Base-by-base conservation (phyloP, 2,797 vertebrate species). In the Amazonetta brasiliensis region DNA sequence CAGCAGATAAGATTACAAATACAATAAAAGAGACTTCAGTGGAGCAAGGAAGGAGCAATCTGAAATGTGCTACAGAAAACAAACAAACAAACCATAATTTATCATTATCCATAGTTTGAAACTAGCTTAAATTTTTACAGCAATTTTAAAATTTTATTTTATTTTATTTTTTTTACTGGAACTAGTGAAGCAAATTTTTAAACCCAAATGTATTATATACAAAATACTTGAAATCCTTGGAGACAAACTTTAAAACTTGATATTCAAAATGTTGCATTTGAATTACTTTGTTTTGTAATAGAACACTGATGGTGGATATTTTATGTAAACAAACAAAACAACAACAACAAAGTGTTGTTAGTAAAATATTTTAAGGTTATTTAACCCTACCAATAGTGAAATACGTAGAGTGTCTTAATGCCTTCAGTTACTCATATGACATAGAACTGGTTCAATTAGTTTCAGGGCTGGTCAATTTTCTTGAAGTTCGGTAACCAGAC, bases 181-280 rank as follows among this genome's bases (percentile, higher is more conserved):
- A 50, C 6, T 46, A 52, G 25, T 59, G 8, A 46, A 0, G 2
- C 6, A 58, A 59, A n/a, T 21, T 33, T 90, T 86, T 21, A 66
- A 69, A n/a, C 2, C 5, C 12, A 28, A 4, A 15, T 67, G 31
- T 2, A 9, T 59, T 56, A 30, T 6, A 0, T 43, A 6, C 6
- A 72, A 11, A 74, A 75, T n/a, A 52, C 26, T 43, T 92, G 17
- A 78, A 74, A 63, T 21, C 26, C 14, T n/a, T 80, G 5, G 7
- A 72, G 20, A 30, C 16, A 37, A 71, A 20, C 30, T 69, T 77
- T 39, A 66, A 77, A 67, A 25, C 4, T 67, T 50, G 15, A 43
- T 48, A 52, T 8, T n/a, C 18, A 56, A 78, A 90, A 81, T 22
- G 6, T 41, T 78, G 26, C 6, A 28, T 19, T 9, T 3, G 12